phyloP scores from a whole-genome alignment of 1,140 invertebrate genomes.

The Goniozus legneri region DNA sequence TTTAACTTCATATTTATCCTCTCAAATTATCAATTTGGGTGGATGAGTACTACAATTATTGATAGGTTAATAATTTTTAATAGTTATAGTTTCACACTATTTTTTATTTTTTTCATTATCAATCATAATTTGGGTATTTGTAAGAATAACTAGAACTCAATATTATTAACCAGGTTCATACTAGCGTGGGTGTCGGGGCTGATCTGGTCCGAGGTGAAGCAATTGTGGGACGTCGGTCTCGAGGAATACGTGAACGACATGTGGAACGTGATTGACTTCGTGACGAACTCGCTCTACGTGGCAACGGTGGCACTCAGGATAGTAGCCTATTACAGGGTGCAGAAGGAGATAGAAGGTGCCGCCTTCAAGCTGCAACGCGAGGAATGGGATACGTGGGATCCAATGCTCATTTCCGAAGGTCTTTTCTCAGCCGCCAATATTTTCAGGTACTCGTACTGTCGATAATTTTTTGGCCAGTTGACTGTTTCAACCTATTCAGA shows the following conservation, averaged over 20 bases:
- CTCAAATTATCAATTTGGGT: no score
- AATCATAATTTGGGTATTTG: no score
- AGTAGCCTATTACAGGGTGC: constrained; percentile 73
- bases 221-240: constrained; percentile 94
- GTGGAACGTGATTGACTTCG: constrained; percentile 99
- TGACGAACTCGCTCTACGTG: constrained; percentile 96
- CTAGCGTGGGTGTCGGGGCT: constrained; percentile 66
- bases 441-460: constrained; percentile 62
- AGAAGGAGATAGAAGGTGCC: constrained; percentile 63
- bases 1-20: no score
- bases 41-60: no score
- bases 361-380: constrained; percentile 67
- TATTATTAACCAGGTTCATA: constrained; percentile 49
- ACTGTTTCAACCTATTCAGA: neutral
- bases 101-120: no score
- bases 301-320: constrained; percentile 91
- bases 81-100: no score
- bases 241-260: constrained; percentile 95
- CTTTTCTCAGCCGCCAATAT: constrained; percentile 97
- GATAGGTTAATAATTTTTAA: no score
- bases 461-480: neutral
- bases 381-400: constrained; percentile 94
- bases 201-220: constrained; percentile 98
- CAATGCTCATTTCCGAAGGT: constrained; percentile 94
- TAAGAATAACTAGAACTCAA: no score